Evolutionary conservation across 2,888 invertebrate species (phyloP), one percentile per base, ranked within the genome.

Genomic region (Amblyjoppa proteus): DNA sequence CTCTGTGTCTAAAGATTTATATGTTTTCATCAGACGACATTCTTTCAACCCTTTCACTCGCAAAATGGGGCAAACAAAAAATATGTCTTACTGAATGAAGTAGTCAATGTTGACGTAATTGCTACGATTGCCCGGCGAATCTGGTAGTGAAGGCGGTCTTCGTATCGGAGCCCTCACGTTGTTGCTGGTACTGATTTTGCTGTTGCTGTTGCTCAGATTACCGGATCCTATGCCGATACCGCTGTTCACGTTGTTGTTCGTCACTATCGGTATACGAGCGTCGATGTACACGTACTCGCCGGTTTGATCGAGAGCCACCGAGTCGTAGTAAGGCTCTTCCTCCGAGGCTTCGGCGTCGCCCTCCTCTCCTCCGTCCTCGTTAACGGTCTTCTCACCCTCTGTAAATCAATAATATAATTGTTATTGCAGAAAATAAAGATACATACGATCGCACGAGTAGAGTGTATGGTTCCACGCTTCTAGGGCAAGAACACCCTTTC

Each of bases 41-140:
- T 16, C 3, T 28, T 7, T 64, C 16, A n/a, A 64, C 3, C 4
- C 56, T 31, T 16, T 6, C 13, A 16, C 1, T 64, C n/a, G 28
- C n/a, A 16, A 34, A 34, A 64, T 13, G 11, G 28, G 3, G 13
- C 73, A 34, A 83, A 70, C 83, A 95, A 69, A 61, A 28, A n/a
- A 69, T 34, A 25, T 38, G 7, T 81, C 96, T 95, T 94, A 97
- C 97, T 97, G 96, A 94, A 98, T 96, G 91, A 98, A 98, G 94
- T 98, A 98, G 94, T 98, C 98, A 95, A 98, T 98, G 94, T 98
- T 98, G 94, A 98, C 98, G 94, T 98, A 98, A 95, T 98, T 98
- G 87, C 97, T 97, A 88, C 97, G 96, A 90, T 96, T 96, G 90
- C 97, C 96, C 77, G 97, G 97, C 51, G 97, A 97, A 94, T 97